A percentile compares a stretch with the other conserved stretches of the same genome.
phyloP scores from a whole-genome alignment of 1,140 invertebrate genomes.

The Pseudomyrmex flavicornis region DNA sequence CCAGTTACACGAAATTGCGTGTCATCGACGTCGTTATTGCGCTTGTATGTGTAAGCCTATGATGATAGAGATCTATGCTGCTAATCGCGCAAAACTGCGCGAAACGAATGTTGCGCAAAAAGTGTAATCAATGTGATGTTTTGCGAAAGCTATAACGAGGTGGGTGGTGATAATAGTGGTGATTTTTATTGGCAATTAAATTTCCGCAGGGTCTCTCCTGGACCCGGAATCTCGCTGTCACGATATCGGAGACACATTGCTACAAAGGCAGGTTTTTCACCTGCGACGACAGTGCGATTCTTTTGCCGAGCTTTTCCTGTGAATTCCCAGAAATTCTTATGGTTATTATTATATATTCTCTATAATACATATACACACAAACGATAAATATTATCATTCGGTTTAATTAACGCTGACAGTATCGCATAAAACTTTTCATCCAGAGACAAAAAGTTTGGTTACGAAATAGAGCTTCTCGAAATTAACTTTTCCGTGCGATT shows the following conservation, averaged over 20 bases:
- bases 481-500: too few species aligned
- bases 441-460: too few species aligned
- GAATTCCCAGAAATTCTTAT: background rate
- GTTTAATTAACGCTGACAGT: background rate
- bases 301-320: background rate
- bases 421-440: too few species aligned
- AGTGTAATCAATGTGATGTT: slow-evolving; percentile 83
- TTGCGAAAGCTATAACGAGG: slow-evolving; percentile 83
- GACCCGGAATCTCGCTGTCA: background rate
- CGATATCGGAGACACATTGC: background rate
- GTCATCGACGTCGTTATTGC: slow-evolving; percentile 8
- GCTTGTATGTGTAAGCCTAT: background rate
- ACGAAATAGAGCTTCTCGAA: too few species aligned
- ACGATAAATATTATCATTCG: background rate
- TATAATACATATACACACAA: background rate
- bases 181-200: background rate
- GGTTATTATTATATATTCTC: background rate
- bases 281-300: background rate
- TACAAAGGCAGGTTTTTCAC: background rate
- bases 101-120: slow-evolving; percentile 63
- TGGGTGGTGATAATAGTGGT: slow-evolving; percentile 65
- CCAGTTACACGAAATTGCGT: background rate
- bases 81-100: slow-evolving; percentile 47
- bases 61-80: slow-evolving; percentile 9
- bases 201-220: background rate